These are phyloP conservation scores for Augochlorella aurata DNA, from an alignment of 2,888 invertebrate genomes.

Conservation along the genomic window DNA sequence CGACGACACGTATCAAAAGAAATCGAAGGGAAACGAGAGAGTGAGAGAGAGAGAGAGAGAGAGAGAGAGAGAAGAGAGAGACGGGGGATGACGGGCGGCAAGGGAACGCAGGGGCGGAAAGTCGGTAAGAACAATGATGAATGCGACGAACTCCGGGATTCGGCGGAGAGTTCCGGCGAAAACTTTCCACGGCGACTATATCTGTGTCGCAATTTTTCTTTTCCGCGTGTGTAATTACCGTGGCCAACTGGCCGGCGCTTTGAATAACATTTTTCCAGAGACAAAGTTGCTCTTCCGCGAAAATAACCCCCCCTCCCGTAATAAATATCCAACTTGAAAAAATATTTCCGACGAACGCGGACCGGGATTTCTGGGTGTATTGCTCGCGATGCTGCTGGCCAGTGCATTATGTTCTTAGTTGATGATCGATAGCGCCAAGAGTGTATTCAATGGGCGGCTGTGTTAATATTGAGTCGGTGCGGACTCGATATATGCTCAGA, in stretches of 20 bases:
- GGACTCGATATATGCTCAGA: not conserved
- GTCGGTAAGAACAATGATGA: conserved; percentile 62
- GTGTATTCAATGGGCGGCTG: not conserved
- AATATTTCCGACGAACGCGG: not conserved
- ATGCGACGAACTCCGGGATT: conserved; percentile 58
- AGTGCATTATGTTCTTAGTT: conserved; percentile 12
- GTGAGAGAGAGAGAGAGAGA: not conserved
- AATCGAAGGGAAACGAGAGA: conserved; percentile 49
- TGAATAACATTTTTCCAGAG: not conserved
- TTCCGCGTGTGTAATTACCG: conserved; percentile 49
- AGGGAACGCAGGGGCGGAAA: conserved; percentile 16
- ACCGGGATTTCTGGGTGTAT: not conserved
- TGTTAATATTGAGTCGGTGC: conserved; percentile 6
- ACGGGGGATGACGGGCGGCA: not conserved
- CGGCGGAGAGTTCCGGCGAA: conserved; percentile 50
- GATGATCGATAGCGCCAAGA: not conserved
- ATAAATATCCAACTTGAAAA: not conserved
- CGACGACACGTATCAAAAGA: conserved; percentile 51
- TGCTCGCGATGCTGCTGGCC: not conserved
- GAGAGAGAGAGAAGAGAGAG: not conserved
- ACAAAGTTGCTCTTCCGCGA: not conserved
- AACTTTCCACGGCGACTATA: conserved; percentile 40
- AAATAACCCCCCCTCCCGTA: not conserved
- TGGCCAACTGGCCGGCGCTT: conserved; percentile 8
- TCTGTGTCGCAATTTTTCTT: conserved; percentile 31